Evolutionary conservation across 2,888 invertebrate genomes (phyloP).

Genomic region (Troides helena): DNA sequence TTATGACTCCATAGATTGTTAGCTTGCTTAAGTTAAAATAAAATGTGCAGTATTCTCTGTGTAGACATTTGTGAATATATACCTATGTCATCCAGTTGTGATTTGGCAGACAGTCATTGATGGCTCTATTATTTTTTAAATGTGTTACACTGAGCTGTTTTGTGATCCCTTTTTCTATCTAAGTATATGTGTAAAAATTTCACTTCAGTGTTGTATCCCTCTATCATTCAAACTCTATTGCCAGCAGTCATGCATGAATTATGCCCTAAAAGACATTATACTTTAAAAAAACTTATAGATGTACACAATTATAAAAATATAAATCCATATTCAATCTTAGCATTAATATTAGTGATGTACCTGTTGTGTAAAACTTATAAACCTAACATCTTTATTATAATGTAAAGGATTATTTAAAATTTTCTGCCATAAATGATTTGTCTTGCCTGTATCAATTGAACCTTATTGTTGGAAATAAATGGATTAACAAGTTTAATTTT

Average conservation of each 20-base stretch:
- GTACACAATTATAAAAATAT: background rate
- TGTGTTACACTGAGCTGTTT: background rate
- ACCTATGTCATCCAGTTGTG: background rate
- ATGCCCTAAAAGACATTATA: background rate
- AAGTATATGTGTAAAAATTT: slow-evolving; percentile 22
- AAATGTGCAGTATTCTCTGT: slow-evolving; percentile 20
- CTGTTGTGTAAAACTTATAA: background rate
- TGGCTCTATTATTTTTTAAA: slow-evolving; percentile 11
- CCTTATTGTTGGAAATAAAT: slow-evolving; percentile 37
- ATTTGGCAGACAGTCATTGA: slow-evolving; percentile 26
- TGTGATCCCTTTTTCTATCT: background rate
- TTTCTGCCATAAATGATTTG: slow-evolving; percentile 24
- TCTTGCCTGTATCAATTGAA: slow-evolving; percentile 32
- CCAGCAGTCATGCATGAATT: background rate
- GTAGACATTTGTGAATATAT: background rate
- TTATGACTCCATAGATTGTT: slow-evolving; percentile 40
- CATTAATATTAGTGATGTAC: background rate
- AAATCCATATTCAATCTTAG: background rate
- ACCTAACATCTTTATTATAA: background rate
- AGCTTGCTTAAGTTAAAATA: slow-evolving; percentile 44
- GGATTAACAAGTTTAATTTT: slow-evolving; percentile 27
- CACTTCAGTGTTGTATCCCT: slow-evolving; percentile 25
- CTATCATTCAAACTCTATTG: slow-evolving; percentile 1
- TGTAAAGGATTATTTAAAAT: slow-evolving; percentile 1
- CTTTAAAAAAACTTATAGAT: background rate